Conservation (phyloP, 2,888 invertebrate species). For the Sesia apiformis region DNA sequence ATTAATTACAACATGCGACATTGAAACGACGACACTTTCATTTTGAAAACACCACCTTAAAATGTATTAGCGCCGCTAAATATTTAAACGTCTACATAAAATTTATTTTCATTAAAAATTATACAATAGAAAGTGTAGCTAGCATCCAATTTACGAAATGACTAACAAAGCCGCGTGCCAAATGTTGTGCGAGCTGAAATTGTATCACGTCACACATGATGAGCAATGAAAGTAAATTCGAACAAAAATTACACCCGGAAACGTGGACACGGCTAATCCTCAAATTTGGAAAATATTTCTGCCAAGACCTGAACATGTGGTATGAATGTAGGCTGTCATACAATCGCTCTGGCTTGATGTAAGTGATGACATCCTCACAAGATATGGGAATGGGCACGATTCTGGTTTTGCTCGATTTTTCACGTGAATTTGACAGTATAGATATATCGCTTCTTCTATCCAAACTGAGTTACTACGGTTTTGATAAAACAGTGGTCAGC, state of each 20-base stretch:
- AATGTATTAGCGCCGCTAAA: background rate
- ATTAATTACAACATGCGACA: background rate
- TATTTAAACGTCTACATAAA: background rate
- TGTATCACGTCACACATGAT: background rate
- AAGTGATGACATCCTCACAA: too few species aligned
- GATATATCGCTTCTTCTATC: too few species aligned
- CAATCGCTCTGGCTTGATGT: too few species aligned
- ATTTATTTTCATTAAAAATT: constrained; percentile 3
- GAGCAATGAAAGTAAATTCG: background rate
- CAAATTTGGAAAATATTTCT: too few species aligned
- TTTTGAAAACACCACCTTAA: constrained; percentile 4
- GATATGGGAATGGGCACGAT: too few species aligned
- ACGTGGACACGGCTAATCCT: background rate
- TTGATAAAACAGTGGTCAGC: too few species aligned
- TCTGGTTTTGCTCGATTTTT: too few species aligned
- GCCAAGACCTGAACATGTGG: too few species aligned
- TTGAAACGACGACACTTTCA: constrained; percentile 4
- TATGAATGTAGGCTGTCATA: too few species aligned
- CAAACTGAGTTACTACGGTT: too few species aligned
- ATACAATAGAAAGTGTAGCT: constrained; percentile 13
- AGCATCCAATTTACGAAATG: constrained; percentile 12
- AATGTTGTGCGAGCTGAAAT: constrained; percentile 6
- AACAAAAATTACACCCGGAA: background rate
- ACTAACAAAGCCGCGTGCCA: constrained; percentile 9
- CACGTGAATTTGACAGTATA: too few species aligned